Conservation (phyloP, 2,888 invertebrate species). For the Phorcus lineatus region DNA sequence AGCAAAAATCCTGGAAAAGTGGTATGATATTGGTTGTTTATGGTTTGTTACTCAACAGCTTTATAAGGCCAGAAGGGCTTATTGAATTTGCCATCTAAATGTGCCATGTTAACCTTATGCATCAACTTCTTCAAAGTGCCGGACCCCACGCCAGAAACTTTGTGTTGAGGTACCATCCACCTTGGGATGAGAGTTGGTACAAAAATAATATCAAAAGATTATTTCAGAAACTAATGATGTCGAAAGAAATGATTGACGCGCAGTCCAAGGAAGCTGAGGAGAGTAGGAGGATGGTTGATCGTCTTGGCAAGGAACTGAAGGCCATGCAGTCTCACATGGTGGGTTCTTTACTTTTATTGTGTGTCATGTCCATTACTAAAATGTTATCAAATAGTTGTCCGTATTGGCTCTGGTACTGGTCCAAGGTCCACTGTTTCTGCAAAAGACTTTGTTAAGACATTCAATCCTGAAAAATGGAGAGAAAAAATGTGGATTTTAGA, state of each 20-base stretch:
- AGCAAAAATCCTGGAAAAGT: not conserved
- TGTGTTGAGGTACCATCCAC: no score
- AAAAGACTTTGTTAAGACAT: no score
- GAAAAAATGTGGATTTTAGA: no score
- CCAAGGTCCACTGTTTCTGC: no score
- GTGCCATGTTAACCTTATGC: not conserved
- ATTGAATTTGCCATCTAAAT: not conserved
- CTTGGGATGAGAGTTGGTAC: no score
- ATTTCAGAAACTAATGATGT: constrained; percentile 11
- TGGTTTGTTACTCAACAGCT: not conserved
- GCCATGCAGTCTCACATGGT: not conserved
- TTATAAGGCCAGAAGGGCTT: not conserved
- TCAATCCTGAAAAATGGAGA: no score
- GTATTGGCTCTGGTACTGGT: no score
- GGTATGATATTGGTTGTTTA: not conserved
- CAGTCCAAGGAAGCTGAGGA: not conserved
- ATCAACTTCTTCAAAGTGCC: no score
- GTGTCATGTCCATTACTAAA: no score
- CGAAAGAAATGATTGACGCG: not conserved
- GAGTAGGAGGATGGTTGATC: not conserved
- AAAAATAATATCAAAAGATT: not conserved
- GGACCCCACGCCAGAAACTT: no score
- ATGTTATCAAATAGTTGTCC: no score
- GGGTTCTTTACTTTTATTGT: no score
- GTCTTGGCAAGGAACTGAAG: not conserved